These are phyloP conservation scores for Cisticola juncidis DNA, from an alignment of 2,113 vertebrate species.

Conservation along the genomic window DNA sequence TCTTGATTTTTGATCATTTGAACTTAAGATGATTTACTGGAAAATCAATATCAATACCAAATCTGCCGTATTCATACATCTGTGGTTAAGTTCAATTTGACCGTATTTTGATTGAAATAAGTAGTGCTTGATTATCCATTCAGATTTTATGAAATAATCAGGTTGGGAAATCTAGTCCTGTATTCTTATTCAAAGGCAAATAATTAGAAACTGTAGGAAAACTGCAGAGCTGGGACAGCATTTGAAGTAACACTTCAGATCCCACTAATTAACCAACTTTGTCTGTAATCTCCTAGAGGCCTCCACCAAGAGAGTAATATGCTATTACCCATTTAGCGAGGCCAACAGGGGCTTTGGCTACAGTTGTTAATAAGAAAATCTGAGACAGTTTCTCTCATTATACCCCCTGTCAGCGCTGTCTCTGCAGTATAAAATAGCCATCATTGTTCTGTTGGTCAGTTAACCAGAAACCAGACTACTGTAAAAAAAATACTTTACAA, in stretches of 20 bases:
- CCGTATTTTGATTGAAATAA: slow-evolving; percentile 80
- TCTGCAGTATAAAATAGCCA: slow-evolving; percentile 73
- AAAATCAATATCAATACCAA: slow-evolving; percentile 85
- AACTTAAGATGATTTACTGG: slow-evolving; percentile 83
- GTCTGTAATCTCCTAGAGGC: slow-evolving; percentile 76
- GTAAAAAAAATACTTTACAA: slow-evolving; percentile 77
- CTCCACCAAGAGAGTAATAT: slow-evolving; percentile 75
- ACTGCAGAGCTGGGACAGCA: slow-evolving; percentile 70
- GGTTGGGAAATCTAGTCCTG: slow-evolving; percentile 72
- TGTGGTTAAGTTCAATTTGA: slow-evolving; percentile 78
- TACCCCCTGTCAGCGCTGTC: slow-evolving; percentile 76
- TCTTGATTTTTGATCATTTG: slow-evolving; percentile 85
- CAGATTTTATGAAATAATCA: slow-evolving; percentile 76
- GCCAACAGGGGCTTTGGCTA: slow-evolving; percentile 76
- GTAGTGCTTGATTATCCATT: slow-evolving; percentile 79
- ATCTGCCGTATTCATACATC: slow-evolving; percentile 74
- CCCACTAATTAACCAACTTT: slow-evolving; percentile 83
- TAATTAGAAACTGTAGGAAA: slow-evolving; percentile 79
- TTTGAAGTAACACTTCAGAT: slow-evolving; percentile 79
- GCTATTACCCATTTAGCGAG: slow-evolving; percentile 77
- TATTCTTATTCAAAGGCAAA: slow-evolving; percentile 76
- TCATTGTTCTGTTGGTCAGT: slow-evolving; percentile 81
- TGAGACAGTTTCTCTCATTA: slow-evolving; percentile 83
- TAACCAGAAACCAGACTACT: slow-evolving; percentile 79
- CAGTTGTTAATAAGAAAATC: slow-evolving; percentile 81